Evolutionary conservation across 2,113 vertebrate species (phyloP).

Genomic region (Sitta europaea): DNA sequence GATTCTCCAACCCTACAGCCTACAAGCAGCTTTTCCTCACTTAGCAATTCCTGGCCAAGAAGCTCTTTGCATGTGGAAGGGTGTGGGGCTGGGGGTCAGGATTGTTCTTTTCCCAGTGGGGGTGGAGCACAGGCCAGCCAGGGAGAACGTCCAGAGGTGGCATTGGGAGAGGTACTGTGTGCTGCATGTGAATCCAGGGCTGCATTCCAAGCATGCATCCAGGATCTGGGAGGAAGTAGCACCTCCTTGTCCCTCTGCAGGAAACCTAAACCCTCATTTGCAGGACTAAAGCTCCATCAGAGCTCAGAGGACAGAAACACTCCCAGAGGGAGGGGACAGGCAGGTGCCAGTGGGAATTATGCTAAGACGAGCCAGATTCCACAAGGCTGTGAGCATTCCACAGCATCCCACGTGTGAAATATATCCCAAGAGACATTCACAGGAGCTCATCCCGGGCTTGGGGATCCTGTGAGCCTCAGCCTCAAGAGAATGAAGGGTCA

Average conservation of each 20-base stretch:
- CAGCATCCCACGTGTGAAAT: fast-evolving
- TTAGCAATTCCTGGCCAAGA: neutral
- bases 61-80: neutral
- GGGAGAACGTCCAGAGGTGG: neutral
- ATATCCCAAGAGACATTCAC: fast-evolving
- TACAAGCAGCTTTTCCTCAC: neutral
- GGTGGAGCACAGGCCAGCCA: neutral
- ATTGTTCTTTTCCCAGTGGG: fast-evolving
- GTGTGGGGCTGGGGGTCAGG: neutral
- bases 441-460: fast-evolving
- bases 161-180: fast-evolving
- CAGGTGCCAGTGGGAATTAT: neutral
- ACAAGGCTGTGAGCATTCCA: neutral
- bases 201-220: fast-evolving
- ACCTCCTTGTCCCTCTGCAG: neutral
- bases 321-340: neutral
- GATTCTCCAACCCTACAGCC: neutral
- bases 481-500: neutral
- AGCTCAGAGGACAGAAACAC: neutral
- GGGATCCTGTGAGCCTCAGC: neutral
- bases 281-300: neutral
- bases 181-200: neutral
- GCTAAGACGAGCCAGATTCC: fast-evolving
- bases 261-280: neutral
- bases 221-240: neutral